Evolutionary conservation across 2,113 vertebrate species (phyloP), one percentile per base, ranked within the genome.

Genomic region (Kryptolebias marmoratus): DNA sequence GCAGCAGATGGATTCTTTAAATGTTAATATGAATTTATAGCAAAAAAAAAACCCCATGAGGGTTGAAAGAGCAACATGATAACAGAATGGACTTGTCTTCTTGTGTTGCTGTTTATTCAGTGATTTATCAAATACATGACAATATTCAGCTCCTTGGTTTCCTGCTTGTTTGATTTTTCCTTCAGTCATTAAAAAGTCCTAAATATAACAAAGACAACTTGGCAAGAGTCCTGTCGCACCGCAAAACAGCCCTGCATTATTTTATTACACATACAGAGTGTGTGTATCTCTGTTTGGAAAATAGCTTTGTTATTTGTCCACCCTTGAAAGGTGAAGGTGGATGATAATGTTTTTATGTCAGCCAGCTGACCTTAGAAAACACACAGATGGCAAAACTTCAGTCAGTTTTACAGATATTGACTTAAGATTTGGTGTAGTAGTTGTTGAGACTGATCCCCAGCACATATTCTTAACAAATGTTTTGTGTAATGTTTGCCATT

Each of bases 141-240:
- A 8, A 65, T 49, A 48, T 71, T 59, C 56, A 31, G 30, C 36
- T 69, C 60, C 12, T 36, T 0, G 8, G 2, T 66, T 48, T 78
- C 10, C 31, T 62, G 53, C 28, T 44, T 36, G 18, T 53, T 62
- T 66, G n/a, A 32, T 44, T 45, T 78, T 49, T 44, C 6, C 53
- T 71, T 49, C 5, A 28, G 58, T 66, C 60, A 57, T 68, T 70
- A 65, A 75, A 65, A 45, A 61, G 74, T 61, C 11, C 54, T 32
- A 64, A 61, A 71, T 68, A 64, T 71, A 56, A 27, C 66, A 66
- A 81, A 77, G 61, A 58, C 32, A 82, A 75, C 52, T 1, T 76
- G 71, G 77, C 31, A 64, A 27, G 44, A 30, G 32, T 68, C 74
- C 82, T 73, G 4, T 15, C 57, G 15, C 60, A 60, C 6, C 55